Base-by-base conservation (phyloP, 2,888 invertebrate species). In the Eristalis arbustorum region DNA sequence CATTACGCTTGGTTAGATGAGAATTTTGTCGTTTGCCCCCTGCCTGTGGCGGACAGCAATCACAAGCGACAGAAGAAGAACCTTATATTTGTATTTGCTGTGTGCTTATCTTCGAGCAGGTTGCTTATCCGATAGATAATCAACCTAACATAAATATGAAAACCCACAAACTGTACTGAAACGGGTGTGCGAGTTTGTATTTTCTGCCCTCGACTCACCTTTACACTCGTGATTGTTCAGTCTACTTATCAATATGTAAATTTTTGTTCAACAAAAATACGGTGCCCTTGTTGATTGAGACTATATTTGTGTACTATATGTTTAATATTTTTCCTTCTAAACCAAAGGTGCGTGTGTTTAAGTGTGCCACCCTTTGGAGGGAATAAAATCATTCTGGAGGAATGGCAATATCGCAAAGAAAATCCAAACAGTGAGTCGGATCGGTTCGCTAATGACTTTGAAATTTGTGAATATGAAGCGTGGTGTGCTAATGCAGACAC, bases 211-310 rank as follows among this genome's bases (percentile, higher is more conserved):
- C 61, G 61, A 59, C 74, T 69, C 78, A 73, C 73, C 84, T 74
- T 62, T 42, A n/a, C 34, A 13, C 28, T 49, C 14, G 13, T 79
- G 57, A 37, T 81, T 72, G 28, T 80, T 76, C 63, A 81, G 79
- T 22, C 61, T 40, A 72, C 66, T 84, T 84, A 84, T 84, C 80
- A 84, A 72, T 84, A 80, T 80, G 80, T 63, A 84, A 71, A 79
- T 71, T 78, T 72, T 23, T 77, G n/a, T 14, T 57, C 6, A 22
- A 22, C 73, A 75, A 40, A 71, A 18, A 66, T 37, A 62, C 56
- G 2, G 22, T 49, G 61, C 63, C 67, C 42, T 10, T 37, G 22
- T 42, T 31, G 31, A 75, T 76, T 31, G 34, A 63, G 57, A 77
- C 57, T 83, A 73, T 0, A 8, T 31, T 8, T 34, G 31, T 37